Evolutionary conservation across 2,113 vertebrate species (phyloP).

Genomic region (Strix aluco): DNA sequence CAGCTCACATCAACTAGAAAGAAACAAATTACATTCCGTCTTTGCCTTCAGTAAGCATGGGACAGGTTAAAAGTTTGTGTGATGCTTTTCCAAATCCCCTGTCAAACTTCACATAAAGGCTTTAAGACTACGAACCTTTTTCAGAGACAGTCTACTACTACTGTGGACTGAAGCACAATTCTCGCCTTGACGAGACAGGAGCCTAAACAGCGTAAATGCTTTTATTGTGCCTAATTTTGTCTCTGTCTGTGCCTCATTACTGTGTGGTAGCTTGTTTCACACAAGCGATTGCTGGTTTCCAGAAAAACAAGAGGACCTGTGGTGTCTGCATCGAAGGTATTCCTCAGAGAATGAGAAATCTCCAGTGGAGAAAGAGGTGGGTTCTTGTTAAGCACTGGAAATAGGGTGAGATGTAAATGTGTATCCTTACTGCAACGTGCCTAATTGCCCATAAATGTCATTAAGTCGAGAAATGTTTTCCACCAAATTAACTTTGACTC

Average conservation of each 20-base stretch:
- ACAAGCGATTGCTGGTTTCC: conserved; percentile 38
- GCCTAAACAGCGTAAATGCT: neutral
- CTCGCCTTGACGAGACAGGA: neutral
- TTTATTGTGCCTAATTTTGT: conserved; percentile 13
- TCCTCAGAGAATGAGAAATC: conserved; percentile 63
- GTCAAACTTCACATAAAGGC: neutral
- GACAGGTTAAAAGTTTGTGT: accelerated
- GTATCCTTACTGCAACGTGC: conserved; percentile 47
- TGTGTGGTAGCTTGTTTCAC: neutral
- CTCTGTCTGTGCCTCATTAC: conserved; percentile 62
- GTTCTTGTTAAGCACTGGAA: conserved; percentile 67
- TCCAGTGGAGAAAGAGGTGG: conserved; percentile 61
- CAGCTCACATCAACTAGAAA: neutral
- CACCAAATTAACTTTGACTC: conserved; percentile 83
- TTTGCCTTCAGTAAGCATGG: accelerated
- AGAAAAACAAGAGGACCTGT: conserved; percentile 68
- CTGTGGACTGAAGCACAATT: neutral
- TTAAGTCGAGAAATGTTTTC: conserved; percentile 83
- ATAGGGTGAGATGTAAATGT: conserved; percentile 63
- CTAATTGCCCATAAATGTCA: conserved; percentile 86
- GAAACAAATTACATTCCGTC: neutral
- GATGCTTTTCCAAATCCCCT: neutral
- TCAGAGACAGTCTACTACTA: neutral
- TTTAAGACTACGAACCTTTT: neutral
- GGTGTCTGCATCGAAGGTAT: conserved; percentile 41